These are phyloP conservation scores for Anguilla obscura DNA, from an alignment of 2,797 vertebrate genomes.

Conservation along the genomic window DNA sequence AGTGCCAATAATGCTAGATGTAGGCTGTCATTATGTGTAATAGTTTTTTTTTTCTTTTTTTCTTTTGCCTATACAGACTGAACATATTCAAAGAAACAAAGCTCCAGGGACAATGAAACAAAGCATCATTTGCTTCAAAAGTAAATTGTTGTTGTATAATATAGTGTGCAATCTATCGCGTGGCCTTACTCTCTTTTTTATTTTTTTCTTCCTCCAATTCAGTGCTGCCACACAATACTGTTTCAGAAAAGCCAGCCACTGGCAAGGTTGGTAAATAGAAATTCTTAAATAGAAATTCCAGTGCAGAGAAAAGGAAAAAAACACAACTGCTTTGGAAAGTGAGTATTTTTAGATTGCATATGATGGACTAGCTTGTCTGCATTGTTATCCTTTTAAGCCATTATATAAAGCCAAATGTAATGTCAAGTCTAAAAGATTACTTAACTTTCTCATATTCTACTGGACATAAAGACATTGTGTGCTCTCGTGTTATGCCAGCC, in stretches of 20 bases:
- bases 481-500: neutral
- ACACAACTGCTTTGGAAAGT: constrained; percentile 18
- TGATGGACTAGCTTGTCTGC: neutral
- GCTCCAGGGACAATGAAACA: constrained; percentile 27
- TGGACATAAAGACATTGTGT: neutral
- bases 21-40: constrained; percentile 38
- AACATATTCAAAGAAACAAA: constrained; percentile 31
- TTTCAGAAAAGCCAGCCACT: constrained; percentile 2
- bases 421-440: neutral
- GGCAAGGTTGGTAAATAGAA: neutral
- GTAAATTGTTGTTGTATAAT: constrained; percentile 63
- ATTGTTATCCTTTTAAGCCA: constrained; percentile 11
- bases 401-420: neutral
- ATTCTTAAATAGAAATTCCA: constrained; percentile 42
- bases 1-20: constrained; percentile 37
- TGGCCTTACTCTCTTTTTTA: constrained; percentile 34
- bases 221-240: constrained; percentile 16
- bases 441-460: neutral
- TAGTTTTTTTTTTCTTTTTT: constrained; percentile 8
- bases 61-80: constrained; percentile 32
- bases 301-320: constrained; percentile 24
- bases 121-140: constrained; percentile 67
- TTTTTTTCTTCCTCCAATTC: constrained; percentile 25
- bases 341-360: neutral
- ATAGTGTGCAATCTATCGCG: constrained; percentile 50